Conservation (phyloP, 1,140 invertebrate species). For the Magallana ariakensis region DNA sequence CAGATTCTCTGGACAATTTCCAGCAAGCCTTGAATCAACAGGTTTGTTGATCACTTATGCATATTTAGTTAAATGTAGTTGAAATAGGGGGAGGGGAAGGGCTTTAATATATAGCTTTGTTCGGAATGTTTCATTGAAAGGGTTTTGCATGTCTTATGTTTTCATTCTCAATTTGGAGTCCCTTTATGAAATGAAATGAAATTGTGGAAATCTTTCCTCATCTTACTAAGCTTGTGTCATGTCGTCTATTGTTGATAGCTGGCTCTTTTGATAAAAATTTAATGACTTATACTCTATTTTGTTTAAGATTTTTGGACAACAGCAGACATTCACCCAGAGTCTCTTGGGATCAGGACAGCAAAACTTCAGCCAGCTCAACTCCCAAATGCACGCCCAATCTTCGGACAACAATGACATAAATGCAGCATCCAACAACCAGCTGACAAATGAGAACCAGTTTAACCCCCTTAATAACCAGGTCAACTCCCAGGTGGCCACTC, state of each 20-base stretch:
- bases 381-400: constrained; percentile 52
- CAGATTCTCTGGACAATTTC: constrained; percentile 61
- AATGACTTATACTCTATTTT: constrained; percentile 2
- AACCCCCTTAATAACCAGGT: constrained; percentile 22
- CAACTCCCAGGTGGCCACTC: background rate
- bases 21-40: constrained; percentile 73
- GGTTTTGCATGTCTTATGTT: background rate
- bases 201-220: too few relatives aligned
- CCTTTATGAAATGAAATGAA: too few relatives aligned
- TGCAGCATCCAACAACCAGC: constrained; percentile 41
- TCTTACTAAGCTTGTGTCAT: too few relatives aligned
- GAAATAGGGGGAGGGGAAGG: background rate
- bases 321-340: constrained; percentile 71
- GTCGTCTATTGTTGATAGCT: too few relatives aligned
- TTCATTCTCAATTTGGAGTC: background rate
- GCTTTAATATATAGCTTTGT: background rate
- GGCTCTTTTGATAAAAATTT: background rate
- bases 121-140: background rate
- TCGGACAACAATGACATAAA: constrained; percentile 38
- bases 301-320: constrained; percentile 71
- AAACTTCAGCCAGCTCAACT: constrained; percentile 67
- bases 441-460: constrained; percentile 33
- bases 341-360: constrained; percentile 71
- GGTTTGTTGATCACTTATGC: constrained; percentile 48
- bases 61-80: background rate